A percentile compares a stretch with the other conserved stretches of the same genome.
phyloP scores from a whole-genome alignment of 2,113 vertebrate genomes.

The Notarius lentiginosus region DNA sequence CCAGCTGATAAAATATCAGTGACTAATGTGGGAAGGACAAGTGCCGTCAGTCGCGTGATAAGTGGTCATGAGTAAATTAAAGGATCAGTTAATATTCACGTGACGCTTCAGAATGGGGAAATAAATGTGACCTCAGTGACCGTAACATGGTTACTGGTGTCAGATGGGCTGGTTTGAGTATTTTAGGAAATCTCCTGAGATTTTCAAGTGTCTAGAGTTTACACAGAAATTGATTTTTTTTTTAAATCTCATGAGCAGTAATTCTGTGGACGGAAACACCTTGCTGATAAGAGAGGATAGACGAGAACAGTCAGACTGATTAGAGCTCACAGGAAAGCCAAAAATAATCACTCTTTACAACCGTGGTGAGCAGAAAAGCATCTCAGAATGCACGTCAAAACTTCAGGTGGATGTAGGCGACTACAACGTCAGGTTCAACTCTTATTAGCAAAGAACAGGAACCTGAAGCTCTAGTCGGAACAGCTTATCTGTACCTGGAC shows the following conservation, averaged over 20 bases:
- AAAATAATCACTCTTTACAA: background rate
- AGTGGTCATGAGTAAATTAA: background rate
- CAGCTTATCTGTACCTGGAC: background rate
- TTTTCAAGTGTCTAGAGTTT: too few species aligned
- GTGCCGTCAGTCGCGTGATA: background rate
- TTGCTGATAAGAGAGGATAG: background rate
- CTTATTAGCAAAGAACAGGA: background rate
- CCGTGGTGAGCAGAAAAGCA: background rate
- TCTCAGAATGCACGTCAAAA: background rate
- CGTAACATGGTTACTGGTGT: background rate
- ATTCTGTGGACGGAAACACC: too few species aligned
- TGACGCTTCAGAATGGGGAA: background rate
- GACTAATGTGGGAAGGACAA: background rate
- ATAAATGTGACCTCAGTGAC: background rate
- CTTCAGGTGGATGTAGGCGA: background rate
- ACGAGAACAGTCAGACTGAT: background rate
- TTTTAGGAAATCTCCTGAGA: background rate
- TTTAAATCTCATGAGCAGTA: too few species aligned
- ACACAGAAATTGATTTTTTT: too few species aligned
- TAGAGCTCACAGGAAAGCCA: background rate
- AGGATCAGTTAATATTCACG: background rate
- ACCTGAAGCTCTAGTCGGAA: background rate
- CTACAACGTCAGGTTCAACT: background rate
- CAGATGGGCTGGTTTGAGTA: background rate
- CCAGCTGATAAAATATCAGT: background rate